These are phyloP conservation scores for Thalassarche chlororhynchos DNA, from an alignment of 2,113 vertebrate genomes.

Conservation along the genomic window DNA sequence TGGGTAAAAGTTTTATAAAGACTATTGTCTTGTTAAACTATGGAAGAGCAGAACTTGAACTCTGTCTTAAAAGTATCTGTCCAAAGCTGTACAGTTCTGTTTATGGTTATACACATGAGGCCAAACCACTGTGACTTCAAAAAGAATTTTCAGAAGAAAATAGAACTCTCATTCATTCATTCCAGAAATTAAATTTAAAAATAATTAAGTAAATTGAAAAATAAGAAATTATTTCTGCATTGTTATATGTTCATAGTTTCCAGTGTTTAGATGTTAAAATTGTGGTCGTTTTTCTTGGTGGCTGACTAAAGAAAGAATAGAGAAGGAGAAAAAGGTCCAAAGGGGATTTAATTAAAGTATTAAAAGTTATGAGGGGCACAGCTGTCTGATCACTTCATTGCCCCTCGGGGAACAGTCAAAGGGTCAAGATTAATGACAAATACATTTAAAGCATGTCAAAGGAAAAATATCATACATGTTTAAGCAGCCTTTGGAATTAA, in stretches of 20 bases:
- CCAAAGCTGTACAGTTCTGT: conserved; percentile 60
- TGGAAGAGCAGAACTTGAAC: conserved; percentile 57
- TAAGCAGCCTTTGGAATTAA: conserved; percentile 53
- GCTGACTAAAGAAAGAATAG: conserved; percentile 54
- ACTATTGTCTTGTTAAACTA: conserved; percentile 59
- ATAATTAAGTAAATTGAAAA: conserved; percentile 71
- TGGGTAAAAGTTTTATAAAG: conserved; percentile 26
- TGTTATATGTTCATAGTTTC: conserved; percentile 68
- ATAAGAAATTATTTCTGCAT: conserved; percentile 62
- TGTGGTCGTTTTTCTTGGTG: conserved; percentile 42
- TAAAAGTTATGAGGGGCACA: conserved; percentile 59
- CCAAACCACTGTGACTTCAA: conserved; percentile 65
- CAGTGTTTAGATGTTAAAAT: conserved; percentile 55
- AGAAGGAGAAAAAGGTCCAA: conserved; percentile 20
- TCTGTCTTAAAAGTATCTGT: conserved; percentile 35
- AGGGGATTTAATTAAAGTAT: conserved; percentile 68
- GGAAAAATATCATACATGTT: conserved; percentile 45
- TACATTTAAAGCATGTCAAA: conserved; percentile 52
- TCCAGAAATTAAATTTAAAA: conserved; percentile 65
- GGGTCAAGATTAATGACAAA: conserved; percentile 63
- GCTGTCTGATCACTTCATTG: conserved; percentile 62
- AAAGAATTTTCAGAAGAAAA: conserved; percentile 61
- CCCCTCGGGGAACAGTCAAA: conserved; percentile 48
- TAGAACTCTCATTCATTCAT: conserved; percentile 61
- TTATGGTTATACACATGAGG: conserved; percentile 54